Conservation (phyloP, 2,113 vertebrate species). For the Urocitellus parryii region DNA sequence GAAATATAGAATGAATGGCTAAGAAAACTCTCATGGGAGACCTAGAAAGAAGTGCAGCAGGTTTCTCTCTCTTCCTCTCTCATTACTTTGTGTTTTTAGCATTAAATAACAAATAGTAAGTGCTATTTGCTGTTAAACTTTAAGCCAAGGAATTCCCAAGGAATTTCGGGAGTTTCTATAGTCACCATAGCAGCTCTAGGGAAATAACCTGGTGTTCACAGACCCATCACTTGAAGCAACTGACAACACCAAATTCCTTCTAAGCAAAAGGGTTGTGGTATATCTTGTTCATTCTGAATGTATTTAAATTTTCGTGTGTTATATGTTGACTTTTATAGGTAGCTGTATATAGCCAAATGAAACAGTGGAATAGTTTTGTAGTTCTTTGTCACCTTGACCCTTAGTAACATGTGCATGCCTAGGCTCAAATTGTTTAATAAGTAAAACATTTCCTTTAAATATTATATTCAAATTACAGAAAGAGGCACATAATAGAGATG, state of each 20-base stretch:
- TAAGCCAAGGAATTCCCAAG: background rate
- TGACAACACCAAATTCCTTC: background rate
- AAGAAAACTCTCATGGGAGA: background rate
- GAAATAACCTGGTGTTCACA: background rate
- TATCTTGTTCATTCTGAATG: background rate
- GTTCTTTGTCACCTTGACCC: background rate
- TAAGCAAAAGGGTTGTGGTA: background rate
- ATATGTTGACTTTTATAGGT: background rate
- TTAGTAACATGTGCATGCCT: background rate
- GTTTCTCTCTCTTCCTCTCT: background rate
- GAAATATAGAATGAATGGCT: background rate
- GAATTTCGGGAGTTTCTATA: background rate
- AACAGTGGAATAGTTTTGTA: background rate
- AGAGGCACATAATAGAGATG: background rate
- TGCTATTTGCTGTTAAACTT: background rate
- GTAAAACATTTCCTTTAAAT: slow-evolving; percentile 36
- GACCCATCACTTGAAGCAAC: background rate
- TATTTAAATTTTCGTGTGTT: background rate
- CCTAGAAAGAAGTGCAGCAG: background rate
- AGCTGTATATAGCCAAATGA: background rate
- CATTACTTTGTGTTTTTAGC: background rate
- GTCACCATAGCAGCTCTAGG: background rate
- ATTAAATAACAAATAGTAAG: background rate
- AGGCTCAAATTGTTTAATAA: slow-evolving; percentile 10
- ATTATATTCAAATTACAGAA: background rate